A percentile compares a stretch with the other conserved stretches of the same genome.
Evolutionary conservation across 1,140 invertebrate genomes (phyloP).

Genomic region (Acromyrmex heyeri): DNA sequence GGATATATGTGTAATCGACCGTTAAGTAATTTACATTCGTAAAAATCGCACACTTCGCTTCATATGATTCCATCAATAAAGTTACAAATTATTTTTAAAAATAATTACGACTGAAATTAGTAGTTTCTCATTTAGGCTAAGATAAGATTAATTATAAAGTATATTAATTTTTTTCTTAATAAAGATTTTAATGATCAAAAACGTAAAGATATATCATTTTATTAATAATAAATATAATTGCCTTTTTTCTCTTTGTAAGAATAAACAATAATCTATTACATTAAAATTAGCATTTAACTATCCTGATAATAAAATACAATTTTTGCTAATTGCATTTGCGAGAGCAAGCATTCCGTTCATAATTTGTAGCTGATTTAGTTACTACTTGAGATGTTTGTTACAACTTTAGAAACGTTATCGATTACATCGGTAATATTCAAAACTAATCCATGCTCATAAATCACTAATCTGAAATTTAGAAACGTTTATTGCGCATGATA

Average conservation of each 20-base stretch:
- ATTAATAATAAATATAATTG: background rate
- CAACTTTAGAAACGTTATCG: background rate
- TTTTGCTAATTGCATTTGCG: background rate
- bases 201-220: background rate
- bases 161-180: background rate
- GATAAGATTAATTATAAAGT: background rate
- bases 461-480: constrained; percentile 13
- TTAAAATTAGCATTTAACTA: background rate
- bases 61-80: background rate
- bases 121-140: background rate
- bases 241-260: background rate
- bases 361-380: background rate
- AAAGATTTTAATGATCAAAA: background rate
- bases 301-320: background rate
- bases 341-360: background rate
- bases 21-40: constrained; percentile 70
- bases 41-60: constrained; percentile 48
- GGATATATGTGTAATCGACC: constrained; percentile 69
- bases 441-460: background rate
- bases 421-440: background rate
- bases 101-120: background rate
- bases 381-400: background rate
- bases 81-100: background rate
- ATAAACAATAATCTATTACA: background rate
- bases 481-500: background rate